Percentiles rank a stretch among this genome's conserved stretches.
Conservation (phyloP, 2,888 invertebrate species). For the Pristionchus japonicus region DNA sequence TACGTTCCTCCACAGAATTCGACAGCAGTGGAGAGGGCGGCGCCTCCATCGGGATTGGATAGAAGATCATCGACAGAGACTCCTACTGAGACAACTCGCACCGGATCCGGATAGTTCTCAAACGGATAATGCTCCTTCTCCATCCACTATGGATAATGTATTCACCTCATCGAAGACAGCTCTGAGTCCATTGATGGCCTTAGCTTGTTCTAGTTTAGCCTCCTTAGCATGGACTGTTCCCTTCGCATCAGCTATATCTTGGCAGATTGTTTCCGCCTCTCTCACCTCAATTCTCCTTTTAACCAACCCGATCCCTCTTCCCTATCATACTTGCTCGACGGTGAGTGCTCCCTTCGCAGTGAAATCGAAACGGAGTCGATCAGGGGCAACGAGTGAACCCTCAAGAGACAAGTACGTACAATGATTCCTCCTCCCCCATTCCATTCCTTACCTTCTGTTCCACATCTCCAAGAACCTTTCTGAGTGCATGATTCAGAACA, state of each 20-base stretch:
- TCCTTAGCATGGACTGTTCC: conserved; percentile 90
- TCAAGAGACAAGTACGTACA: not conserved
- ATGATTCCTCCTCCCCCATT: not conserved
- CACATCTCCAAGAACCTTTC: conserved; percentile 84
- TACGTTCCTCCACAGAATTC: conserved; percentile 99
- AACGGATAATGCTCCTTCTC: too few relatives aligned
- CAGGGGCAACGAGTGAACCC: conserved; percentile 96
- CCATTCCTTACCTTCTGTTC: conserved; percentile 64
- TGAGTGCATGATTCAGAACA: conserved; percentile 92
- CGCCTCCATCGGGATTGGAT: conserved; percentile 86
- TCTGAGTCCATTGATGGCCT: conserved; percentile 90
- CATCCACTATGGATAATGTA: too few relatives aligned
- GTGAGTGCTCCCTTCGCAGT: conserved; percentile 92
- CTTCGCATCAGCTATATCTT: conserved; percentile 85
- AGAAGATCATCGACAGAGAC: conserved; percentile 91
- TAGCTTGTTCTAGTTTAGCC: conserved; percentile 87
- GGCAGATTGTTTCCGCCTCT: conserved; percentile 86
- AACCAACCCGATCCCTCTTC: too few relatives aligned
- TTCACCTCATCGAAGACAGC: conserved; percentile 98
- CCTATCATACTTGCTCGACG: conserved; percentile 84
- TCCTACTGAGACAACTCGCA: conserved; percentile 90
- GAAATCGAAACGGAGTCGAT: conserved; percentile 96
- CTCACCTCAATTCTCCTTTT: conserved; percentile 49
- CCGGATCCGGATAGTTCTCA: conserved; percentile 93
- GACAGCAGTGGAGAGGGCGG: conserved; percentile 89